Evolutionary conservation across 1,140 invertebrate genomes (phyloP), one percentile per base, ranked within the genome.

Genomic region (Saxidomus purpurata): DNA sequence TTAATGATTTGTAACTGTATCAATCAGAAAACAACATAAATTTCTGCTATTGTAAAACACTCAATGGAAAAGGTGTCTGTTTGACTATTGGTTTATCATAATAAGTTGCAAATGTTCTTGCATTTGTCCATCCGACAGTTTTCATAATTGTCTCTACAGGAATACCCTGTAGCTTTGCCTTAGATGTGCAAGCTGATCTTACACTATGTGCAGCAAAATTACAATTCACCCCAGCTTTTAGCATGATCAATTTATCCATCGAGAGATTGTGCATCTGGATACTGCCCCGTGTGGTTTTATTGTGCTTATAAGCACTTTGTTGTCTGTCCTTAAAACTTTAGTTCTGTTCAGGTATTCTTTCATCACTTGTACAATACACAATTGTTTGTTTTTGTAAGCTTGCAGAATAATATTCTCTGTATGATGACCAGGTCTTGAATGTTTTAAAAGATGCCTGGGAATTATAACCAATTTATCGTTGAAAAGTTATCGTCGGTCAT

Each of bases 161-260:
- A 19, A 89, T 47, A 11, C 63, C 43, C 28, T n/a, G n/a, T 22
- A 17, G 13, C 22, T 90, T 38, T 43, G 76, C 69, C 25, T 40
- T 61, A 19, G 61, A 82, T 0, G 87, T 89, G 17, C 81, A 61
- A 4, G 86, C 86, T 25, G 86, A 40, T 61, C 90, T 76, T 19
- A 52, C 80, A 79, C 77, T 87, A 47, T 91, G 90, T 22, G 87
- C 25, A 25, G 17, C 38, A 85, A 88, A 91, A 28, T 76, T 80
- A 13, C 0, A 84, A 36, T 91, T 47, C 34, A 91, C 85, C n/a
- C 90, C 90, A 28, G 81, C 67, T 17, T 28, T 22, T 36, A 38
- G 19, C 11, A 90, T 36, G 3, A 74, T 28, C 4, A 1, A 11
- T 40, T 89, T 89, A 91, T 49, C 90, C 87, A 91, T 28, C 90